Evolutionary conservation across 1,140 invertebrate genomes (phyloP).

Genomic region (Diachasmimorpha longicaudata): DNA sequence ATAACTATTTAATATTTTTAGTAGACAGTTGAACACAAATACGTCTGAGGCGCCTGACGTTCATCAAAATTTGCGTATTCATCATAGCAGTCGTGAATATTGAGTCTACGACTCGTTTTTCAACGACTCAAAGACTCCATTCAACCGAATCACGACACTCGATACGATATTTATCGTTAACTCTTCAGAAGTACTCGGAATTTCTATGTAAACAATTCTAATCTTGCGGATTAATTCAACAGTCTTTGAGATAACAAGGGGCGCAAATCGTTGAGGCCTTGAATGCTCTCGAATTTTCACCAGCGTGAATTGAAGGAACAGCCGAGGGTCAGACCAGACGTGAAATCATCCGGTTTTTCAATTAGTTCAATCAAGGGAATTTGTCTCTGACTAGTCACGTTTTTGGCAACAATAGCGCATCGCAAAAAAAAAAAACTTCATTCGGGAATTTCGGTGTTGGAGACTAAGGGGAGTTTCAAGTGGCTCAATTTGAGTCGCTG

Average conservation of each 20-base stretch:
- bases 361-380: neutral
- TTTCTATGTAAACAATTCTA: neutral
- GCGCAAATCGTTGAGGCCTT: no score
- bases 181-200: neutral
- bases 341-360: neutral
- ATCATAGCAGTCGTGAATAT: neutral
- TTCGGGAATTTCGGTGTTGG: neutral
- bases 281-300: no score
- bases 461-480: neutral
- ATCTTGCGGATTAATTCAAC: neutral
- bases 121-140: neutral
- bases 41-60: neutral
- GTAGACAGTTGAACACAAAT: no score
- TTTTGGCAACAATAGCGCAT: neutral
- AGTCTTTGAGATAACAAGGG: neutral
- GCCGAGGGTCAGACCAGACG: neutral
- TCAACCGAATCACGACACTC: neutral
- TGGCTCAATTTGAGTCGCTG: slow-evolving; percentile 12
- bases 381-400: neutral
- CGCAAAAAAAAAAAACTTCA: neutral
- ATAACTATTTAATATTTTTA: no score
- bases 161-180: neutral
- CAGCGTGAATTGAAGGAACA: no score
- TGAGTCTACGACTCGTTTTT: neutral
- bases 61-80: neutral